Percentiles rank a stretch among this genome's conserved stretches.
Evolutionary conservation across 2,113 vertebrate genomes (phyloP).

Genomic region (Takifugu bimaculatus): DNA sequence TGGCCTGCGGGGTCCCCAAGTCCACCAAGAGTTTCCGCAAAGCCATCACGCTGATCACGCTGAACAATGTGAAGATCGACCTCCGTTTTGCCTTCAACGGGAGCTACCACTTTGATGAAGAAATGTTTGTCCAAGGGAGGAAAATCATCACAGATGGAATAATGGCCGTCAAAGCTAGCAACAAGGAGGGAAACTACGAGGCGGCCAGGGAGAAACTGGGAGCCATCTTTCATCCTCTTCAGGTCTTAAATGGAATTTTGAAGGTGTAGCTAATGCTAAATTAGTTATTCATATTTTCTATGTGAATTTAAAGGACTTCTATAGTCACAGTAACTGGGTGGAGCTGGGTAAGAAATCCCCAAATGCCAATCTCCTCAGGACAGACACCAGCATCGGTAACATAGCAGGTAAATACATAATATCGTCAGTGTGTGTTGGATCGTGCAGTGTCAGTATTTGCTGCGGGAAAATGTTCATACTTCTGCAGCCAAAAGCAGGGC

Average conservation of each 20-base stretch:
- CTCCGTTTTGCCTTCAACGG: slow-evolving; percentile 14
- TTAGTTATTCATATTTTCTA: not conserved
- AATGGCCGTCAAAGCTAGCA: slow-evolving; percentile 40
- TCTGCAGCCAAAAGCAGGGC: slow-evolving; percentile 35
- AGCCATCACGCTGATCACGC: slow-evolving; percentile 16
- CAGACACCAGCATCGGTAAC: slow-evolving; percentile 47
- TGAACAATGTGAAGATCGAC: slow-evolving; percentile 44
- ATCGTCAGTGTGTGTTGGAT: not conserved
- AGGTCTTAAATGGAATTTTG: slow-evolving; percentile 39
- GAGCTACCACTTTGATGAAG: slow-evolving; percentile 64
- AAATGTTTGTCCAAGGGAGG: slow-evolving; percentile 47
- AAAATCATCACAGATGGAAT: slow-evolving; percentile 53
- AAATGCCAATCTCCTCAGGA: slow-evolving; percentile 56
- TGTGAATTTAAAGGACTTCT: slow-evolving; percentile 59
- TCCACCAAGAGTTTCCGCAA: slow-evolving; percentile 34
- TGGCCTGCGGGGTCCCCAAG: slow-evolving; percentile 25
- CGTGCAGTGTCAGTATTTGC: not conserved
- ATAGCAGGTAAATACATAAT: slow-evolving; percentile 53
- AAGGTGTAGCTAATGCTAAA: not conserved
- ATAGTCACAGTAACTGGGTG: slow-evolving; percentile 74
- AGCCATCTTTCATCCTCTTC: slow-evolving; percentile 59
- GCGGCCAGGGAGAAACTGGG: slow-evolving; percentile 56
- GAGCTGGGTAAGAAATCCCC: slow-evolving; percentile 54
- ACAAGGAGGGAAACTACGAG: slow-evolving; percentile 35
- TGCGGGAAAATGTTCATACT: not conserved